phyloP scores from a whole-genome alignment of 2,113 vertebrate genomes.

The Hemibagrus wyckioides region DNA sequence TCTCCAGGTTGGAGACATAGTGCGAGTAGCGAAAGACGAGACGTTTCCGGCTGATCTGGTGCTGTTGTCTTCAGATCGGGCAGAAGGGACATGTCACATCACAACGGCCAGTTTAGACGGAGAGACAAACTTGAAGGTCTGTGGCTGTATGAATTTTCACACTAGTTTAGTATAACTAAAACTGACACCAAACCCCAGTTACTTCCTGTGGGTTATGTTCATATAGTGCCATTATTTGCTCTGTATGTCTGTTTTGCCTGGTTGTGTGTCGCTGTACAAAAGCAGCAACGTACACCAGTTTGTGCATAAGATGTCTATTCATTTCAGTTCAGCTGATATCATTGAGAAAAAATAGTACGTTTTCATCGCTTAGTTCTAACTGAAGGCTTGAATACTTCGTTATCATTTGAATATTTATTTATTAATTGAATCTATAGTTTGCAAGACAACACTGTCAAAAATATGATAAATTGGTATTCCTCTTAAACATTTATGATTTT shows the following conservation, averaged over 20 bases:
- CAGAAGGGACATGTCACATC: constrained; percentile 91
- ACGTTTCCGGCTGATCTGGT: constrained; percentile 94
- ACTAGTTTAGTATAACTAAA: not conserved
- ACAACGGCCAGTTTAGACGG: constrained; percentile 96
- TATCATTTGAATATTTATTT: not conserved
- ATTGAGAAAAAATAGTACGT: not conserved
- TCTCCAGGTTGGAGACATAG: constrained; percentile 92
- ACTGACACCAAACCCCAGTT: not conserved
- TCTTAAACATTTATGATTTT: not conserved
- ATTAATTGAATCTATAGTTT: not conserved
- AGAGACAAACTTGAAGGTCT: constrained; percentile 96
- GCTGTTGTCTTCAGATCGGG: constrained; percentile 90
- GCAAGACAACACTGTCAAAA: not conserved
- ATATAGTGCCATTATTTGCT: not conserved
- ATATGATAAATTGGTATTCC: not conserved
- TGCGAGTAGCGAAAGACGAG: constrained; percentile 98
- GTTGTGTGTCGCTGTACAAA: not conserved
- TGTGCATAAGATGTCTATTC: not conserved
- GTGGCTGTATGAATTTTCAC: not conserved
- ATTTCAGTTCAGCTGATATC: not conserved
- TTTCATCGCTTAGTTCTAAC: not conserved
- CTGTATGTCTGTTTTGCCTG: not conserved
- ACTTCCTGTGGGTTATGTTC: not conserved
- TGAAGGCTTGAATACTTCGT: not conserved
- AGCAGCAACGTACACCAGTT: not conserved